Evolutionary conservation across 2,888 invertebrate genomes (phyloP).

Genomic region (Rhagonycha fulva): DNA sequence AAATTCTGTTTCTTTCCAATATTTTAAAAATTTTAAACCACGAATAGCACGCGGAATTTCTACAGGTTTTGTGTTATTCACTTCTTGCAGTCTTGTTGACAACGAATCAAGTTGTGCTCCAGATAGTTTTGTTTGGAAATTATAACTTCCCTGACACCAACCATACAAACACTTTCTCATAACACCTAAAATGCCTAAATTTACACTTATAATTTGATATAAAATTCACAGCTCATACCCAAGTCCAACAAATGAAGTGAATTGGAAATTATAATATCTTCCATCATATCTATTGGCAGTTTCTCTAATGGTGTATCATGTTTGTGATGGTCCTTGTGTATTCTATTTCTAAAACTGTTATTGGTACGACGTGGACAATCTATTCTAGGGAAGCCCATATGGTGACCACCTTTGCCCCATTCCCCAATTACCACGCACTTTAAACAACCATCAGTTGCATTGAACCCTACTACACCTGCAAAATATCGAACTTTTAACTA

Average conservation of each 20-base stretch:
- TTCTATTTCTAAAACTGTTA: slow-evolving; percentile 11
- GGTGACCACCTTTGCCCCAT: slow-evolving; percentile 14
- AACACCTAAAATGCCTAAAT: slow-evolving; percentile 8
- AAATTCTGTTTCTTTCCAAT: slow-evolving; percentile 35
- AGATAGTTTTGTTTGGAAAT: slow-evolving; percentile 21
- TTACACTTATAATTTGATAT: no score
- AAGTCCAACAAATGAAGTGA: slow-evolving; percentile 26
- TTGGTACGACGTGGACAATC: slow-evolving; percentile 8
- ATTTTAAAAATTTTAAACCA: slow-evolving; percentile 27
- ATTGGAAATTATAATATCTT: slow-evolving; percentile 26
- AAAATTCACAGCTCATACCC: background rate
- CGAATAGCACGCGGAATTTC: slow-evolving; percentile 31
- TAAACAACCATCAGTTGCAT: slow-evolving; percentile 15
- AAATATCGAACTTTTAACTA: background rate
- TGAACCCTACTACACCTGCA: slow-evolving; percentile 18
- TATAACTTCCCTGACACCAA: slow-evolving; percentile 22
- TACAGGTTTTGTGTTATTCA: slow-evolving; percentile 23
- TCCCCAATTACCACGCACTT: slow-evolving; percentile 14
- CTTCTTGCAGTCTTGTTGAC: background rate
- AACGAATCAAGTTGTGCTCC: background rate
- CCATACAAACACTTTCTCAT: slow-evolving; percentile 21
- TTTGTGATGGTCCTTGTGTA: slow-evolving; percentile 8
- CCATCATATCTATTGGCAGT: slow-evolving; percentile 26
- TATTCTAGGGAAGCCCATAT: slow-evolving; percentile 18
- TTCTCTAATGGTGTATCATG: slow-evolving; percentile 1